These are phyloP conservation scores for Drosophila mettleri DNA, from an alignment of 2,888 invertebrate genomes.

Conservation along the genomic window DNA sequence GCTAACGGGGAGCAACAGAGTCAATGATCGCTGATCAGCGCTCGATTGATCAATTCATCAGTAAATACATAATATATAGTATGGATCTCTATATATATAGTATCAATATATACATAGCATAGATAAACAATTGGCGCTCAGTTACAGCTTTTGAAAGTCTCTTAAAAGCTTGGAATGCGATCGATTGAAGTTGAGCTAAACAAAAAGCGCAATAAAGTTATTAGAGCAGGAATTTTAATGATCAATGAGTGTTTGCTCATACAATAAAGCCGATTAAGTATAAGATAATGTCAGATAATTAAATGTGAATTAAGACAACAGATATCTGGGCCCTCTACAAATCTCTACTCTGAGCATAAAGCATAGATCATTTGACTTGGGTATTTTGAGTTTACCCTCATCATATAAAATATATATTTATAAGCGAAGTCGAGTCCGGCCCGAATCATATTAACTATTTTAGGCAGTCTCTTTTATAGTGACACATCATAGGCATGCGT, in stretches of 20 bases:
- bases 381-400: too few relatives aligned
- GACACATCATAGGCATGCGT: too few relatives aligned
- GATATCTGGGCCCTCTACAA: too few relatives aligned
- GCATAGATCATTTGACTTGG: too few relatives aligned
- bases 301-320: background rate
- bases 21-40: slow-evolving; percentile 46
- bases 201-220: slow-evolving; percentile 30
- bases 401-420: too few relatives aligned
- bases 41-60: slow-evolving; percentile 35
- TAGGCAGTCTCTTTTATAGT: too few relatives aligned
- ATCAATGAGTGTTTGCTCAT: background rate
- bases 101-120: too few relatives aligned
- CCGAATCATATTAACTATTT: too few relatives aligned
- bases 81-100: slow-evolving; percentile 18
- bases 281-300: background rate
- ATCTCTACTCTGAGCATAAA: too few relatives aligned
- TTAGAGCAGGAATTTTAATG: slow-evolving; percentile 27
- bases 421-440: too few relatives aligned
- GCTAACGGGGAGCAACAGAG: slow-evolving; percentile 40
- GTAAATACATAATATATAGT: slow-evolving; percentile 1
- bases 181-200: background rate
- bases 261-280: background rate
- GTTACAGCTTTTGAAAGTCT: slow-evolving; percentile 19
- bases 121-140: slow-evolving; percentile 27
- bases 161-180: slow-evolving; percentile 21